A percentile compares a stretch with the other conserved stretches of the same genome.
Conservation (phyloP, 2,888 invertebrate species). For the Heliconius cydno region DNA sequence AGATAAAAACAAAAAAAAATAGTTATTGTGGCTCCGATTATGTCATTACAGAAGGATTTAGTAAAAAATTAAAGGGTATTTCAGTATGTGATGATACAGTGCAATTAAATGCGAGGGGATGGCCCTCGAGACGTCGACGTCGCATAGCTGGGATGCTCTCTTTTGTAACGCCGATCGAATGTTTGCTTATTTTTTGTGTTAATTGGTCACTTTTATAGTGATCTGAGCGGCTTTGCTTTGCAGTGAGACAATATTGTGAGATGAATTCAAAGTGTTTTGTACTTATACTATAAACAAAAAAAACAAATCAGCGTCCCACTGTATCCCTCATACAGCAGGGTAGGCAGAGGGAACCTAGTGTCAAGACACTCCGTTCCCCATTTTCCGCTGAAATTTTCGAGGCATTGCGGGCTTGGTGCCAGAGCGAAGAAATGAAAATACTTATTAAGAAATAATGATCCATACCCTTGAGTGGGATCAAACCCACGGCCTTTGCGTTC, state of each 20-base stretch:
- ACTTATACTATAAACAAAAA: neutral
- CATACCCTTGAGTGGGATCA: no score
- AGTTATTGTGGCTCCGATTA: conserved; percentile 64
- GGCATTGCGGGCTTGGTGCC: no score
- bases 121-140: conserved; percentile 54
- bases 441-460: no score
- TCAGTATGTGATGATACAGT: conserved; percentile 82
- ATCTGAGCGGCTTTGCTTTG: conserved; percentile 32
- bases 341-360: no score
- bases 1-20: conserved; percentile 55
- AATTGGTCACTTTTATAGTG: conserved; percentile 46
- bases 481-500: no score
- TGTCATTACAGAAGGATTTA: conserved; percentile 69
- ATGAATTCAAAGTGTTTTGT: neutral
- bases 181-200: conserved; percentile 47
- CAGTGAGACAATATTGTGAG: conserved; percentile 3
- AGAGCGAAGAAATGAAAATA: no score
- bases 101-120: conserved; percentile 68
- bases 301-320: no score
- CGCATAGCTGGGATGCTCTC: conserved; percentile 54
- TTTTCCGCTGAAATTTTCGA: no score
- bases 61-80: conserved; percentile 76
- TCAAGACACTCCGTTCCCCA: no score
- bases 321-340: no score
- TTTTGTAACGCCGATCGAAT: conserved; percentile 50